A percentile compares a stretch with the other conserved stretches of the same genome.
phyloP scores from a whole-genome alignment of 2,888 invertebrate genomes.

The Meteorus colon region DNA sequence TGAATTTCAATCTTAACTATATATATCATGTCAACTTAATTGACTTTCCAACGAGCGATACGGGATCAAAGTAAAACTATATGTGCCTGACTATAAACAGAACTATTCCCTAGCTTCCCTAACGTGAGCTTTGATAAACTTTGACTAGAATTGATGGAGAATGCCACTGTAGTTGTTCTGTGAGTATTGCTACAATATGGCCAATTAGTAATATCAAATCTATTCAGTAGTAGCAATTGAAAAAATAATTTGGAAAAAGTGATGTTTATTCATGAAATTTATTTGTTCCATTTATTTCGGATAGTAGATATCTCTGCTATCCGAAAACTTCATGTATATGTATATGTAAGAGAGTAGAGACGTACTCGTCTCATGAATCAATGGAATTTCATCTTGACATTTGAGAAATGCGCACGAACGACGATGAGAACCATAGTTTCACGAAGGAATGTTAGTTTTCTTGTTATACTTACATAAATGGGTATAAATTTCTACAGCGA shows the following conservation, averaged over 20 bases:
- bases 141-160: background rate
- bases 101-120: conserved; percentile 14
- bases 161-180: background rate
- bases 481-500: background rate
- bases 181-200: background rate
- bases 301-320: too few relatives aligned
- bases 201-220: background rate
- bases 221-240: background rate
- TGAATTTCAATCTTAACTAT: too few relatives aligned
- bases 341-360: too few relatives aligned
- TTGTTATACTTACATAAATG: background rate
- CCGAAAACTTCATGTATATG: too few relatives aligned
- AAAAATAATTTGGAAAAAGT: background rate
- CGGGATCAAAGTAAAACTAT: conserved; percentile 13
- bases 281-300: too few relatives aligned
- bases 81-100: conserved; percentile 16
- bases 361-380: background rate
- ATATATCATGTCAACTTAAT: conserved; percentile 5
- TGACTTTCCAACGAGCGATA: background rate
- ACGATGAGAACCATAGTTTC: conserved; percentile 12
- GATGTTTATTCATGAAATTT: too few relatives aligned
- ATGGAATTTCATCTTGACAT: conserved; percentile 9
- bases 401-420: conserved; percentile 18
- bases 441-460: background rate
- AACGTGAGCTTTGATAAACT: background rate